Base-by-base conservation (phyloP, 2,113 vertebrate species). In the Thermophis baileyi region DNA sequence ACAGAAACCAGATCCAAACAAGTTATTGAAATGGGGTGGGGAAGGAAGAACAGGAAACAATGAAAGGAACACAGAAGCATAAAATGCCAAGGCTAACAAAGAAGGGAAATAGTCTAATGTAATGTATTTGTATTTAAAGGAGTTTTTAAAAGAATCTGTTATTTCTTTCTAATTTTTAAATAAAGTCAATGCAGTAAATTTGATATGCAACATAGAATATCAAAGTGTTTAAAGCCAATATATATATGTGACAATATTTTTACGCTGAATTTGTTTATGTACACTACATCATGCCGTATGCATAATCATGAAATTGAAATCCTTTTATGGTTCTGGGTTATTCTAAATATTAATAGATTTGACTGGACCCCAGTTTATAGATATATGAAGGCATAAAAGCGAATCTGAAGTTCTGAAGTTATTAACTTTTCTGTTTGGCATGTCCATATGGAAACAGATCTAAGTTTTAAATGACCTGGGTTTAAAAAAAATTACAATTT, bases 1-100 rank as follows among this genome's bases (percentile, higher is more conserved):
- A 92, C 25, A 91, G 51, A 91, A 63, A 91, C 49, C 30, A 91
- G 20, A 50, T 49, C 51, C 35, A 63, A 57, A 47, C 30, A 88
- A 51, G 12, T 47, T 92, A 63, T 24, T 6, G n/a, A 47, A 46
- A 50, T 51, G 30, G 22, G 55, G 18, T 88, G n/a, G 86, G n/a
- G 57, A 69, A 10, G 16, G 40, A 74, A 44, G 46, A 51, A 92
- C 47, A 92, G 91, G 57, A 88, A 92, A 88, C 91, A 88, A 92
- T 92, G n/a, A 69, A 92, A 88, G 49, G 57, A 50, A 88, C 88
- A 88, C 47, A 69, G 47, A 63, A 88, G n/a, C 85, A 60, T 50
- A 92, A 87, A n/a, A 51, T 16, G 86, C 51, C 50, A 85, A 91
- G 20, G 50, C 5, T 47, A 87, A 91, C 91, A 92, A 88, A 87